Conservation (phyloP, 2,113 vertebrate genomes). For the Pyxicephalus adspersus region DNA sequence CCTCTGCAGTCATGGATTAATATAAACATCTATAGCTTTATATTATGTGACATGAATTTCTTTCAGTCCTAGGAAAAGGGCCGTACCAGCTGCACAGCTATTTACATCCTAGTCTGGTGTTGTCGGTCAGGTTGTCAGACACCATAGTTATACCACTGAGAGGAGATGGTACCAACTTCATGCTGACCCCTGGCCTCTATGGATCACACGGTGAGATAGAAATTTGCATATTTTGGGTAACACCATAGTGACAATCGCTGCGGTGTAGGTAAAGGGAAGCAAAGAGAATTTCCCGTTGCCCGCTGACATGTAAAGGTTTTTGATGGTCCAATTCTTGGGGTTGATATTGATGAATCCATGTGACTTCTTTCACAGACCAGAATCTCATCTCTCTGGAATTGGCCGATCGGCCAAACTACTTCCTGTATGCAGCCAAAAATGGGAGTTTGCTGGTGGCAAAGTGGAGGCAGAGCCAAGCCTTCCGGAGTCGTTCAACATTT, state of each 20-base stretch:
- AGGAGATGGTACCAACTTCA: conserved; percentile 75
- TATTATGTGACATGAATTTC: conserved; percentile 5
- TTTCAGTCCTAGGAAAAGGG: conserved; percentile 88
- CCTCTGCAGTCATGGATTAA: too few relatives aligned
- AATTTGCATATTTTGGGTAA: background rate
- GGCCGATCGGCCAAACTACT: conserved; percentile 89
- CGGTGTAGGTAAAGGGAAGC: too few relatives aligned
- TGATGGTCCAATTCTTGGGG: too few relatives aligned
- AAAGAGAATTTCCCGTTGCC: too few relatives aligned
- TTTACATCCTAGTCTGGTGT: conserved; percentile 66
- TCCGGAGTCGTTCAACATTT: conserved; percentile 86
- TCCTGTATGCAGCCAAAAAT: conserved; percentile 73
- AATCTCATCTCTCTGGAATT: conserved; percentile 88
- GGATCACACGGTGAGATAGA: conserved; percentile 83
- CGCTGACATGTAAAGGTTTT: too few relatives aligned
- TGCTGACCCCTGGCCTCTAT: conserved; percentile 91
- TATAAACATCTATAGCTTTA: too few relatives aligned
- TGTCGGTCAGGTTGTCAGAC: conserved; percentile 71
- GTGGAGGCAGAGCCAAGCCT: conserved; percentile 77
- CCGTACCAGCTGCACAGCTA: conserved; percentile 84
- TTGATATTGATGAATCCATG: background rate
- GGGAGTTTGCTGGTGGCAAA: conserved; percentile 80
- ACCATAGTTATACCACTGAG: conserved; percentile 71
- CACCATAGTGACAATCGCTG: too few relatives aligned
- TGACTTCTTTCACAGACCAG: conserved; percentile 73